Evolutionary conservation across 2,888 invertebrate species (phyloP).

Genomic region (Colletes collaris): DNA sequence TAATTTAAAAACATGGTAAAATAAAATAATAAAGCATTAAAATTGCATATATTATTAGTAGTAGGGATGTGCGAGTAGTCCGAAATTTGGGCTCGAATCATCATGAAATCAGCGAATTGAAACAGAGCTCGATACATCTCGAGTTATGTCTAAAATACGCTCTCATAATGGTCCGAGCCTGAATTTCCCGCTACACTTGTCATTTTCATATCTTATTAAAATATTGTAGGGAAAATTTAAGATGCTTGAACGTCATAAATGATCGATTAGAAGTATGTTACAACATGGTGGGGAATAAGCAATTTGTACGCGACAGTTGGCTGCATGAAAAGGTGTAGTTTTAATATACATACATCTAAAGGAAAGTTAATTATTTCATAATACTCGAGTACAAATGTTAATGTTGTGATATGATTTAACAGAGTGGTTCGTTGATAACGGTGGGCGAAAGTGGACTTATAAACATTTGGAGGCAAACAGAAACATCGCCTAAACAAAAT

Average conservation of each 20-base stretch:
- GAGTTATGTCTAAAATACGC: too few species aligned
- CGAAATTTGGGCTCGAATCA: too few species aligned
- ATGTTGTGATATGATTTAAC: constrained; percentile 67
- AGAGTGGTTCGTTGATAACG: constrained; percentile 87
- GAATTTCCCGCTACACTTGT: too few species aligned
- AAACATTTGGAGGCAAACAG: constrained; percentile 86
- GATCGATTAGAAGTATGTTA: constrained; percentile 85
- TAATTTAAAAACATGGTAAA: background rate
- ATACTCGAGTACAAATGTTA: background rate
- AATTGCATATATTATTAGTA: background rate
- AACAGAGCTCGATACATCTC: too few species aligned
- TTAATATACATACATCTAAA: background rate
- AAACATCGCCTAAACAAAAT: constrained; percentile 58
- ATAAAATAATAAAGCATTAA: background rate
- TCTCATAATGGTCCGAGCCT: too few species aligned
- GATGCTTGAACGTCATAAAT: constrained; percentile 83
- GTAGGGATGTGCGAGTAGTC: too few species aligned
- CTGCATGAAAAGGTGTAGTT: constrained; percentile 85
- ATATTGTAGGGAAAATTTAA: constrained; percentile 81
- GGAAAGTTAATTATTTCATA: background rate
- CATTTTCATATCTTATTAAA: constrained; percentile 19
- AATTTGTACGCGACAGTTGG: constrained; percentile 89
- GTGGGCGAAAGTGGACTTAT: constrained; percentile 89
- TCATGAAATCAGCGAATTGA: too few species aligned
- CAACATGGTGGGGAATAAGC: constrained; percentile 87